phyloP scores from a whole-genome alignment of 2,888 invertebrate species.

The Zygothrica quintamaculata region DNA sequence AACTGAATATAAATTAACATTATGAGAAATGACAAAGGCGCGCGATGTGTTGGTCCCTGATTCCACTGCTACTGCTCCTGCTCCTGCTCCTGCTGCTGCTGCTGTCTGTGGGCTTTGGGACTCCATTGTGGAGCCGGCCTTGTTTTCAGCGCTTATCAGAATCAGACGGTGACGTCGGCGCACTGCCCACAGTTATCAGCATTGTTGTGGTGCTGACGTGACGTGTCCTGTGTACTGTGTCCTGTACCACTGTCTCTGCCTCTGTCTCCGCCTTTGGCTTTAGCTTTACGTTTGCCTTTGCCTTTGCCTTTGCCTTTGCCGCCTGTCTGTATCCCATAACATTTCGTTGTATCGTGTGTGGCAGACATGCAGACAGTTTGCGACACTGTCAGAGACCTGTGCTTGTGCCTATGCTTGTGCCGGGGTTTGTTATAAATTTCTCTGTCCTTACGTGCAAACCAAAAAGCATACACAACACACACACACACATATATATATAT shows the following conservation, averaged over 20 bases:
- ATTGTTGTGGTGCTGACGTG: slow-evolving; percentile 62
- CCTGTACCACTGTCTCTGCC: too few species aligned
- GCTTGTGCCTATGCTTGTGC: slow-evolving; percentile 9
- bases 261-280: neutral
- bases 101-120: too few species aligned
- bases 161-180: slow-evolving; percentile 45
- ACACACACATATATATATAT: too few species aligned
- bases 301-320: slow-evolving; percentile 1
- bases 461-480: slow-evolving; percentile 28
- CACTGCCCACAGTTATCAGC: slow-evolving; percentile 62
- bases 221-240: slow-evolving; percentile 61
- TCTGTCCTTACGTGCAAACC: slow-evolving; percentile 48
- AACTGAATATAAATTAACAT: slow-evolving; percentile 80
- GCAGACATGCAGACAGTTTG: slow-evolving; percentile 31
- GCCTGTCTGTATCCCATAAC: neutral
- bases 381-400: slow-evolving; percentile 37
- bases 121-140: slow-evolving; percentile 15
- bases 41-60: slow-evolving; percentile 55
- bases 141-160: slow-evolving; percentile 52
- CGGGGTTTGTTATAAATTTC: slow-evolving; percentile 51
- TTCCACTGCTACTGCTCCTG: too few species aligned
- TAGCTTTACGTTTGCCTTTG: neutral
- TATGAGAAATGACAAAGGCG: slow-evolving; percentile 77
- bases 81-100: too few species aligned
- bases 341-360: slow-evolving; percentile 22